These are phyloP conservation scores for Hydrolagus colliei DNA, from an alignment of 2,797 vertebrate species.

Conservation along the genomic window DNA sequence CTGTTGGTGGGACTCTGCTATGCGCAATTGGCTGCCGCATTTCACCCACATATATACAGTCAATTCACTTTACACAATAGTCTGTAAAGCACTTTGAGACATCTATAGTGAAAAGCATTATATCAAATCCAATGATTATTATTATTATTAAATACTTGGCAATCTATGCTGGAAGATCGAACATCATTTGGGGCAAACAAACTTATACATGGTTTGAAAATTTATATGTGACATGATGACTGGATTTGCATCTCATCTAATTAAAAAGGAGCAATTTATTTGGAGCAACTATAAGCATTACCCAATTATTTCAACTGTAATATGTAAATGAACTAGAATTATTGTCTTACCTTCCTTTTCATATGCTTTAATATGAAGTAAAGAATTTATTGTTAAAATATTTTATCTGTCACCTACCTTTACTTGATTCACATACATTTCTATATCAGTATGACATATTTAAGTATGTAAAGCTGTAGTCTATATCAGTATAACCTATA, in stretches of 20 bases:
- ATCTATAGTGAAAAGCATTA: too few relatives aligned
- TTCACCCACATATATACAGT: too few relatives aligned
- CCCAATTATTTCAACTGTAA: too few relatives aligned
- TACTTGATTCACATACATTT: too few relatives aligned
- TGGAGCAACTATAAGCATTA: background rate
- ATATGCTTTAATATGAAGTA: background rate
- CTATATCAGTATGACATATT: background rate
- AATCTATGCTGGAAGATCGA: background rate
- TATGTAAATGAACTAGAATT: background rate
- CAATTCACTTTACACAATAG: too few relatives aligned
- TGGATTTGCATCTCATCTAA: background rate
- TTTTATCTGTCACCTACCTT: too few relatives aligned
- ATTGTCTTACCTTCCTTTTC: background rate
- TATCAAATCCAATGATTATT: too few relatives aligned
- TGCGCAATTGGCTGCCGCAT: too few relatives aligned
- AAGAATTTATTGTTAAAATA: background rate
- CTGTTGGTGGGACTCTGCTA: too few relatives aligned
- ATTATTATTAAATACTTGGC: background rate
- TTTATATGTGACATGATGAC: background rate
- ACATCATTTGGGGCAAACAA: background rate
- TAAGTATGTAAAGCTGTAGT: background rate
- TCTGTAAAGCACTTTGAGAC: too few relatives aligned
- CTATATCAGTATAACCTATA: conserved; percentile 5
- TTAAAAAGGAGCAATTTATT: background rate
- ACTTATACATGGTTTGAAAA: background rate